These are phyloP conservation scores for Miniopterus natalensis DNA, from an alignment of 2,113 vertebrate genomes.

Conservation along the genomic window DNA sequence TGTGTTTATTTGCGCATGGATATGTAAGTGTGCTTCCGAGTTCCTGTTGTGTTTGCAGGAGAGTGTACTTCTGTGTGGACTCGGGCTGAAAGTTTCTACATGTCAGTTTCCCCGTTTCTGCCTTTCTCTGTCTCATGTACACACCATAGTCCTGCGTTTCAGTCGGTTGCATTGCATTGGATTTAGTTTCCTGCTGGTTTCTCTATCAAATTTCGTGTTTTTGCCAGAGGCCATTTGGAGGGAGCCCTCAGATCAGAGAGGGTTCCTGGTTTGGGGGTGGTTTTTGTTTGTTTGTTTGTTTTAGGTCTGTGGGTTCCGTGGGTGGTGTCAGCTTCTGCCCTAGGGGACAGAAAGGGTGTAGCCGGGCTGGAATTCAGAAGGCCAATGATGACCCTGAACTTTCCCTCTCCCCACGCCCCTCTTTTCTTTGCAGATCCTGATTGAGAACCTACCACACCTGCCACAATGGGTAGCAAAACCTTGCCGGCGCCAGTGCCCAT, in stretches of 20 bases:
- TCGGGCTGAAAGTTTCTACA: background rate
- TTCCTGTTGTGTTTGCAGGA: background rate
- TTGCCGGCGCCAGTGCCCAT: constrained; percentile 97
- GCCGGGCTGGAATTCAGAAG: background rate
- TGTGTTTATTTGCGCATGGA: background rate
- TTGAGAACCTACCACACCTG: constrained; percentile 2
- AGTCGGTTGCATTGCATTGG: background rate
- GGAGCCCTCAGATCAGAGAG: background rate
- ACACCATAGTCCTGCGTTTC: background rate
- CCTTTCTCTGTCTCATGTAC: background rate
- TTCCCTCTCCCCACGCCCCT: background rate
- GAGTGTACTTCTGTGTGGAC: background rate
- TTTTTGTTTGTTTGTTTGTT: background rate
- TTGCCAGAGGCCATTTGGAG: background rate
- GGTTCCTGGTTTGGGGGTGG: background rate
- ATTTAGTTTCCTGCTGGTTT: background rate
- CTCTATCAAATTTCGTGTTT: background rate
- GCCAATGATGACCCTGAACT: background rate
- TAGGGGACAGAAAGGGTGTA: background rate
- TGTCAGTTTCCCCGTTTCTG: background rate
- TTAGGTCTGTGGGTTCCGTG: background rate
- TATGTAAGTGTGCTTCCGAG: background rate
- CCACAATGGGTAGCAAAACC: constrained; percentile 97
- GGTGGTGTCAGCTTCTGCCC: background rate
- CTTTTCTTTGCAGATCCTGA: constrained; percentile 79